A percentile compares a stretch with the other conserved stretches of the same genome.
These are phyloP conservation scores for Cuculus canorus DNA, from an alignment of 2,797 vertebrate species.

Conservation along the genomic window DNA sequence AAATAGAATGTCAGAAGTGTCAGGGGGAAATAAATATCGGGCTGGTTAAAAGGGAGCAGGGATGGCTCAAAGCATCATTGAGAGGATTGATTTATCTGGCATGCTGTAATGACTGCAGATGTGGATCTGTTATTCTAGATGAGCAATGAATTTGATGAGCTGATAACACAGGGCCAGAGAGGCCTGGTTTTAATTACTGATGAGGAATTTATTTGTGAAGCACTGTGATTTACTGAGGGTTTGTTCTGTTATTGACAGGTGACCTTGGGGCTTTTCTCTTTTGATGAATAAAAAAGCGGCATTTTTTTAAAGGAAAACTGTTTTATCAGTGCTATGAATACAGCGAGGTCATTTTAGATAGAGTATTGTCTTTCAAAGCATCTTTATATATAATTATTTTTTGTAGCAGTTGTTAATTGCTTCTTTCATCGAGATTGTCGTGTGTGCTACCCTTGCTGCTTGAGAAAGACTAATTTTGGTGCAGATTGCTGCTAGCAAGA, in stretches of 20 bases:
- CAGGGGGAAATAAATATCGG: conserved; percentile 86
- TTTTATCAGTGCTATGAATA: conserved; percentile 72
- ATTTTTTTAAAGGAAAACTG: conserved; percentile 54
- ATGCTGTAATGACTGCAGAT: conserved; percentile 86
- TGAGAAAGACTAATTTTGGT: conserved; percentile 30
- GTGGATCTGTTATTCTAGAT: conserved; percentile 86
- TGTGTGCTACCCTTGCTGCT: conserved; percentile 27
- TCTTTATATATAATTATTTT: conserved; percentile 54
- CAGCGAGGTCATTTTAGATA: conserved; percentile 72
- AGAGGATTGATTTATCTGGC: conserved; percentile 86
- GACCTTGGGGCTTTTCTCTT: conserved; percentile 82
- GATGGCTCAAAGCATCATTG: conserved; percentile 84
- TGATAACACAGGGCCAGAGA: conserved; percentile 83
- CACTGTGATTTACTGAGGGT: conserved; percentile 81
- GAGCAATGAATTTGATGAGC: conserved; percentile 85
- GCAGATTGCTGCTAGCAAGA: not conserved
- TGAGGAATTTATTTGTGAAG: conserved; percentile 85
- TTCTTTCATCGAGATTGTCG: not conserved
- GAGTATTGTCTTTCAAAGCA: conserved; percentile 43
- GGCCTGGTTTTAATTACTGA: conserved; percentile 88
- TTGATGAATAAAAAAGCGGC: conserved; percentile 65
- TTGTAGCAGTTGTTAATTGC: conserved; percentile 56
- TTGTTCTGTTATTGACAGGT: conserved; percentile 83
- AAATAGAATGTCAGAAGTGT: conserved; percentile 88
- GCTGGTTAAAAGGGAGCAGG: conserved; percentile 85